Evolutionary conservation across 1,140 invertebrate species (phyloP), one percentile per base, ranked within the genome.

Genomic region (Physella acuta): DNA sequence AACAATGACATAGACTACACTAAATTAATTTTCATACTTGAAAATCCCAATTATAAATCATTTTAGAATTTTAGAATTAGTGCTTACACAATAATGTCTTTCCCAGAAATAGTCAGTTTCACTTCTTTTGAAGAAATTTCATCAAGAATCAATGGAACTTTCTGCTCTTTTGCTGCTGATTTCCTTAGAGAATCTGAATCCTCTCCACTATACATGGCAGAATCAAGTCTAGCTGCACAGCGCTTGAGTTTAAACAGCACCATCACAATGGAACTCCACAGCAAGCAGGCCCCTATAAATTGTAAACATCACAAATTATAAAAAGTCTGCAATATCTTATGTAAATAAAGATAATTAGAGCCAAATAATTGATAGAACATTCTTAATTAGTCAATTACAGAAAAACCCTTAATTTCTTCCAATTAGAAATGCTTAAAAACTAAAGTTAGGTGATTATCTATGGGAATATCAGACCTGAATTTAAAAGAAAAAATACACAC

Each of bases 251-350:
- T 81, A 56, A 80, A 79, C 62, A 80, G 63, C 33, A 81, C 67
- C 75, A 81, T 78, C 14, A 81, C 78, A 20, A 80, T 70, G 34
- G 80, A 80, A 61, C 79, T 80, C 75, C 78, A 78, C 24, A 81
- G 66, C 30, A 82, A 53, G 67, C 78, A 78, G 11, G 77, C 78
- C 49, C 81, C 81, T 82, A 68, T 4, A 36, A 55, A 66, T 20
- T 11, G 8, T 64, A 49, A 4, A 33, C 28, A 58, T 20, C 1
- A 16, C 26, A 2, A 52, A 49, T 34, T 39, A 55, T 20, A 44
- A 20, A 11, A 20, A 44, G 39, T 20, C 39, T 11, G 8, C 8
- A 11, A 20, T 44, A 11, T 44, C 20, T 11, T 44, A 20, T 44
- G 20, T 8, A 44, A 20, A 44, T 8, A 44, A 44, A 44, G 39